Conservation (phyloP, 2,888 invertebrate genomes). For the Campoplex nolae region DNA sequence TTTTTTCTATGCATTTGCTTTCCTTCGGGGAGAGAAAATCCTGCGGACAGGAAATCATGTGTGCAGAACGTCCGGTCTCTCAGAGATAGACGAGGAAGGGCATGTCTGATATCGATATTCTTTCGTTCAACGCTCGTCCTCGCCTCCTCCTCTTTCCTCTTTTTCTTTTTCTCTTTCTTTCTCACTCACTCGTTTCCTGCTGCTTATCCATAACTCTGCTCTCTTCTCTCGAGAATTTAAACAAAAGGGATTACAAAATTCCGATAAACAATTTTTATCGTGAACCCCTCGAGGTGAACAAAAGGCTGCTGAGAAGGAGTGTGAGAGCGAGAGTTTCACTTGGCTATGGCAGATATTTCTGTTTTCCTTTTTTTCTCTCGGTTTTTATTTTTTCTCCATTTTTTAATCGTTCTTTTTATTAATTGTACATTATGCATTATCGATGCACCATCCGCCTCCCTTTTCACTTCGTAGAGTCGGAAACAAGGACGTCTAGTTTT, state of each 20-base stretch:
- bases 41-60: conserved; percentile 39
- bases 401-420: conserved; percentile 19
- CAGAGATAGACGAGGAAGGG: conserved; percentile 62
- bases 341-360: conserved; percentile 39
- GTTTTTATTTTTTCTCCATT: background rate
- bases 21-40: conserved; percentile 17
- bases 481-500: conserved; percentile 1
- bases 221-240: conserved; percentile 52
- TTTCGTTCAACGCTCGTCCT: conserved; percentile 53
- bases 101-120: conserved; percentile 69
- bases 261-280: conserved; percentile 66
- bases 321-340: conserved; percentile 29
- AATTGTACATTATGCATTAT: conserved; percentile 65
- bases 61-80: conserved; percentile 58
- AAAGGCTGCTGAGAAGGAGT: conserved; percentile 35
- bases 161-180: too few relatives aligned
- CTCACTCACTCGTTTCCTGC: background rate
- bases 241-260: conserved; percentile 66
- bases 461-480: background rate
- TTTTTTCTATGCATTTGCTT: conserved; percentile 7
- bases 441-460: conserved; percentile 50
- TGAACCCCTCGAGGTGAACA: conserved; percentile 42
- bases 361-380: background rate
- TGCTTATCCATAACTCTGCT: conserved; percentile 13
- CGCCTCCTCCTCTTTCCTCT: conserved; percentile 6